Percentiles rank a stretch among this genome's conserved stretches.
Conservation (phyloP, 2,113 vertebrate genomes). For the Procapra przewalskii region DNA sequence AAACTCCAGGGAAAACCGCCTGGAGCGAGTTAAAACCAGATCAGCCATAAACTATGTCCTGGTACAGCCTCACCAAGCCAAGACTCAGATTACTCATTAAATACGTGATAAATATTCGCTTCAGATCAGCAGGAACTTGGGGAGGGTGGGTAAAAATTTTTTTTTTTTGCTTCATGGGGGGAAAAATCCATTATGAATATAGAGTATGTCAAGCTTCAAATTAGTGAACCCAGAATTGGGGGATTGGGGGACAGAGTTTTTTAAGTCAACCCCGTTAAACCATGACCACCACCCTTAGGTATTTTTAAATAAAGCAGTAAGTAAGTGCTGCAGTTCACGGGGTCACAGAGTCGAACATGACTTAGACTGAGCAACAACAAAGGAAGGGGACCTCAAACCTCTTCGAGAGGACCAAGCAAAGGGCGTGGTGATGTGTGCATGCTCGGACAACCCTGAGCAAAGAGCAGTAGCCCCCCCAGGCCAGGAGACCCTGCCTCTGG, state of each 20-base stretch:
- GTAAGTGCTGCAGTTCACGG: not conserved
- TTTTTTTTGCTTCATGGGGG: constrained; percentile 9
- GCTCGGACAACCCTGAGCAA: not conserved
- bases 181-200: not conserved
- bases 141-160: not conserved
- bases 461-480: accelerated
- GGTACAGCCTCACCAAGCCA: constrained; percentile 54
- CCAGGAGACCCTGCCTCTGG: not conserved
- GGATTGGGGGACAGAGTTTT: not conserved
- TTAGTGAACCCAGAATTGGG: not conserved
- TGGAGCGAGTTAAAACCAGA: constrained; percentile 64
- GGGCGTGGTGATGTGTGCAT: accelerated
- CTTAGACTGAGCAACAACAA: not conserved
- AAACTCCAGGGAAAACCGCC: constrained; percentile 80
- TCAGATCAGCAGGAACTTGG: constrained; percentile 47
- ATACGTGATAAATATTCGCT: constrained; percentile 62
- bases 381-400: not conserved
- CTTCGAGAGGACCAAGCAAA: not conserved
- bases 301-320: not conserved
- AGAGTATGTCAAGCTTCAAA: constrained; percentile 11
- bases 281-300: not conserved
- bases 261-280: not conserved
- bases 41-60: constrained; percentile 54
- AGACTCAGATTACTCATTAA: constrained; percentile 73
- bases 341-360: not conserved